Conservation (phyloP, 2,888 invertebrate species). For the Agonopterix heracliana region DNA sequence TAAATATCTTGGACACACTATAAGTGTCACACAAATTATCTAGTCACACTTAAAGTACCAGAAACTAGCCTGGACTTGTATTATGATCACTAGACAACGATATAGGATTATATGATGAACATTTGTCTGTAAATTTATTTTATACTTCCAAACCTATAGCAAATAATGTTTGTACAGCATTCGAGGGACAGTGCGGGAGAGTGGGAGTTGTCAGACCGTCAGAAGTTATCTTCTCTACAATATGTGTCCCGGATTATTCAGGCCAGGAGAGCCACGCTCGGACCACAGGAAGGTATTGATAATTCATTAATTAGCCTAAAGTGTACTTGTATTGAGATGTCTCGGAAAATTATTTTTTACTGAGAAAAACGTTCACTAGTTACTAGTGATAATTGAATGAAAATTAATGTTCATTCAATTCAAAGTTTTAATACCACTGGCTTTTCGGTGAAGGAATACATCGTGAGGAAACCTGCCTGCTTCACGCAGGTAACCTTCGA, state of each 20-base stretch:
- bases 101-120: too few relatives aligned
- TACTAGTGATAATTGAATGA: not conserved
- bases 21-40: too few relatives aligned
- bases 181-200: conserved; percentile 92
- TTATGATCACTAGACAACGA: too few relatives aligned
- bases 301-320: not conserved
- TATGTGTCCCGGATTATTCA: conserved; percentile 88
- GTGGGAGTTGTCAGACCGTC: conserved; percentile 87
- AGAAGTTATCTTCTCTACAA: conserved; percentile 88
- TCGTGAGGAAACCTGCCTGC: too few relatives aligned
- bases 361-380: not conserved
- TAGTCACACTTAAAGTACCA: too few relatives aligned
- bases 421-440: too few relatives aligned
- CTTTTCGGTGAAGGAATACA: too few relatives aligned
- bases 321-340: not conserved
- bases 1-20: too few relatives aligned
- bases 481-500: too few relatives aligned
- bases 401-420: too few relatives aligned
- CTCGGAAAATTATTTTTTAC: not conserved
- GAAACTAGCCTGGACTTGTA: too few relatives aligned
- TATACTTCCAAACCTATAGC: too few relatives aligned
- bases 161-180: conserved; percentile 55
- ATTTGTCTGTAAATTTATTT: not conserved
- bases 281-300: conserved; percentile 55
- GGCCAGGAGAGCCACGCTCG: conserved; percentile 63